Evolutionary conservation across 2,888 invertebrate genomes (phyloP), one percentile per base, ranked within the genome.

Genomic region (Caenorhabditis sinica): DNA sequence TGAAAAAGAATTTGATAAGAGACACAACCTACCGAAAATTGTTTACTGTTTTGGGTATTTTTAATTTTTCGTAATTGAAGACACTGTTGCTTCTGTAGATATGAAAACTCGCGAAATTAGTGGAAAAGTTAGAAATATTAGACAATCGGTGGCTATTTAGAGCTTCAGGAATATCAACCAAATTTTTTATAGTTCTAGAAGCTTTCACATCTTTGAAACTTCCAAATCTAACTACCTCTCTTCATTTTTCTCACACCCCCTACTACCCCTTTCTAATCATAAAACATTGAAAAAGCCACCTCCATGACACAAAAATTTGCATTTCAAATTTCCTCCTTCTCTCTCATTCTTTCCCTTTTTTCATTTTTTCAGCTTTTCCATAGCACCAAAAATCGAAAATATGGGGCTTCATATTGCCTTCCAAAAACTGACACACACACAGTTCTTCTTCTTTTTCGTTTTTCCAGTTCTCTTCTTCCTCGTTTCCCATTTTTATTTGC

Each of bases 321-420:
- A 65, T 9, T 65, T 65, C 65, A 65, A 65, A 65, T 65, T 65
- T 28, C 25, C 20, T 65, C 45, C 23, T 28, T 9, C 40, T 30
- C 33, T 36, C 33, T 9, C 33, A 4, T 9, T 36, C 33, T 9
- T 6, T 9, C 33, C 33, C 13, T 40, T 5, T n/a, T n/a, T n/a
- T n/a, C n/a, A n/a, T 25, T 17, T 40, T 40, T 40, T n/a, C 20
- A 49, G 49, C 49, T 20, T 28, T 56, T 56, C 36, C 15, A 51
- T 53, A 40, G 13, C 40, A 6, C 6, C 68, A 25, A 53, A 68
- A 68, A 68, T 53, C 53, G 51, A 68, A 68, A 53, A 68, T n/a
- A 13, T 40, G 13, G 17, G 66, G 49, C 23, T 51, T 49, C 23
- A 30, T 25, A 13, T n/a, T 20, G n/a, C 11, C 33, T 11, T 28